Evolutionary conservation across 92 coral and sea anemone genomes (phyloP).

Genomic region (Porites divaricata): DNA sequence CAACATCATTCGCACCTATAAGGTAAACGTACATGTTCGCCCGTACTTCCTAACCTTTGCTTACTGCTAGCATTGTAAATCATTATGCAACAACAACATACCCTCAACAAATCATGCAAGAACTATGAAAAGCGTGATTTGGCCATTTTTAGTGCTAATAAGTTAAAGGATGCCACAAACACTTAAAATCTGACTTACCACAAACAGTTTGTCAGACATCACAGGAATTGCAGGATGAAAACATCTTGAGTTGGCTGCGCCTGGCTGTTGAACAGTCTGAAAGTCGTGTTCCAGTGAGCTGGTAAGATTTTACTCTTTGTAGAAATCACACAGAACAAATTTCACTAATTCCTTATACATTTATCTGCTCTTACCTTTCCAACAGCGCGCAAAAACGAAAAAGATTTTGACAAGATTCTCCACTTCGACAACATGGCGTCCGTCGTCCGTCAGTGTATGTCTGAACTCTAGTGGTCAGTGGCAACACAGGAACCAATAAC

Average conservation of each 20-base stretch:
- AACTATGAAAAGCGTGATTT: no score
- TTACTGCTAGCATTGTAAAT: no score
- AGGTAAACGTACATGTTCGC: no score
- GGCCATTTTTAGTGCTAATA: background rate
- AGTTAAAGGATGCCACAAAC: no score
- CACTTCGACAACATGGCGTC: constrained; percentile 51
- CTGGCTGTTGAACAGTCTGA: constrained; percentile 33
- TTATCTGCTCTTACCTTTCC: constrained; percentile 24
- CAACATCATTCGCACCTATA: no score
- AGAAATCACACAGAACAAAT: background rate
- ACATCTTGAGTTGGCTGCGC: constrained; percentile 49
- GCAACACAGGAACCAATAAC: background rate
- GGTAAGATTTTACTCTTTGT: no score
- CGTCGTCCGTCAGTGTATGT: background rate
- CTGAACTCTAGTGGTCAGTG: background rate
- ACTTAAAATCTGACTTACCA: constrained; percentile 54
- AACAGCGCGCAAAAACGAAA: constrained; percentile 35
- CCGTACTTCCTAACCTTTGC: no score
- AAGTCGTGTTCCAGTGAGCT: background rate
- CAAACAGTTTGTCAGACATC: constrained; percentile 83
- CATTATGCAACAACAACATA: no score
- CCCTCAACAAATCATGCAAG: no score
- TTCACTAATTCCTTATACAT: background rate
- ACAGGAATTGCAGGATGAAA: constrained; percentile 72
- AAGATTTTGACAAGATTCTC: constrained; percentile 26